Evolutionary conservation across 2,888 invertebrate genomes (phyloP).

Genomic region (Rhyacophila evoluta): DNA sequence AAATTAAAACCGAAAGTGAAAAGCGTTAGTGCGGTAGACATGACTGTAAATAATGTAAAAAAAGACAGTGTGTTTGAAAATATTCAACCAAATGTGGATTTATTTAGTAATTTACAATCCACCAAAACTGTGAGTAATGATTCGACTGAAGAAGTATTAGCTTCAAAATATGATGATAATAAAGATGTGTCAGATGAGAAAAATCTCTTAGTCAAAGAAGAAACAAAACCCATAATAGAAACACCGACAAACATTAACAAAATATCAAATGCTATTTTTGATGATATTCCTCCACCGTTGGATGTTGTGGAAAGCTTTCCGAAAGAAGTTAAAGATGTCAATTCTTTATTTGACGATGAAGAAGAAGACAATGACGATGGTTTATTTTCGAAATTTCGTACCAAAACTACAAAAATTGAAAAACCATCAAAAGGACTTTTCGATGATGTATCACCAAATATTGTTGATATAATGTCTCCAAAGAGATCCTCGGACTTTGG

Average conservation of each 20-base stretch:
- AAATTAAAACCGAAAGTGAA: slow-evolving; percentile 52
- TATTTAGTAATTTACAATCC: no score
- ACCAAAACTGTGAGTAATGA: background rate
- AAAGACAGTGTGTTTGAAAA: background rate
- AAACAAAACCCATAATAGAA: background rate
- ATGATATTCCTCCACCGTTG: slow-evolving; percentile 44
- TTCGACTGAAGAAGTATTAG: background rate
- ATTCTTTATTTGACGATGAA: slow-evolving; percentile 61
- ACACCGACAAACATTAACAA: background rate
- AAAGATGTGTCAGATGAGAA: background rate
- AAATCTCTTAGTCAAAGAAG: no score
- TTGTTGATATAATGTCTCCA: background rate
- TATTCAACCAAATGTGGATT: background rate
- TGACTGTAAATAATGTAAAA: slow-evolving; percentile 39
- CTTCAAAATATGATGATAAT: background rate
- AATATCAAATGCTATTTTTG: slow-evolving; percentile 33
- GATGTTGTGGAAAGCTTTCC: slow-evolving; percentile 26
- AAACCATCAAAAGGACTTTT: slow-evolving; percentile 30
- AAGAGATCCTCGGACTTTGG: slow-evolving; percentile 34
- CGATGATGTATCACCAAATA: slow-evolving; percentile 26
- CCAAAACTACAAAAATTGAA: slow-evolving; percentile 28
- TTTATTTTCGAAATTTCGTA: slow-evolving; percentile 58
- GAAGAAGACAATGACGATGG: slow-evolving; percentile 64
- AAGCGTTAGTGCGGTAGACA: slow-evolving; percentile 46
- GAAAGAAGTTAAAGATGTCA: slow-evolving; percentile 30